A percentile compares a stretch with the other conserved stretches of the same genome.
Conservation (phyloP, 2,888 invertebrate genomes). For the Pammene aurita region DNA sequence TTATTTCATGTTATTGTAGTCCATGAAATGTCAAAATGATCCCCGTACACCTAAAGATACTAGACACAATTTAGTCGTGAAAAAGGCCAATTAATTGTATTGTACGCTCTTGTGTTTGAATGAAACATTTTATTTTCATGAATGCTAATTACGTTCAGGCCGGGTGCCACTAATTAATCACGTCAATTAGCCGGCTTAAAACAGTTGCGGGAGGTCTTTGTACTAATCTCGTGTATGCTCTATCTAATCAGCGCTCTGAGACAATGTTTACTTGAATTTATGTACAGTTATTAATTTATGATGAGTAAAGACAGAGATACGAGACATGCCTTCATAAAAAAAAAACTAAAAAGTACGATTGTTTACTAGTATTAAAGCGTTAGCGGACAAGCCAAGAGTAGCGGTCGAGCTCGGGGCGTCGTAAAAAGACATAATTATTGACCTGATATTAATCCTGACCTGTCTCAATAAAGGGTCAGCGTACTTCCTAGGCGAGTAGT, state of each 20-base stretch:
- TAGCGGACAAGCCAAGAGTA: slow-evolving; percentile 19
- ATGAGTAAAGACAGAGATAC: not conserved
- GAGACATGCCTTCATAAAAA: too few relatives aligned
- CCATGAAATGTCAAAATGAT: too few relatives aligned
- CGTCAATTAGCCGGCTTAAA: slow-evolving; percentile 28
- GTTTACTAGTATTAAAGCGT: slow-evolving; percentile 26
- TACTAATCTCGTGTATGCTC: slow-evolving; percentile 10
- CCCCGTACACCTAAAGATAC: not conserved
- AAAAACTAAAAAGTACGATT: slow-evolving; percentile 5
- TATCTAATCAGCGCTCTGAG: slow-evolving; percentile 10
- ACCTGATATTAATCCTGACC: slow-evolving; percentile 37
- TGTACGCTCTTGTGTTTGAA: not conserved
- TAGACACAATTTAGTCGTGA: not conserved
- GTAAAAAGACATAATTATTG: slow-evolving; percentile 41
- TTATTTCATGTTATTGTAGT: too few relatives aligned
- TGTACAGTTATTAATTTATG: not conserved
- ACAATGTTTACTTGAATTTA: not conserved
- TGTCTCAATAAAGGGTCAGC: slow-evolving; percentile 39
- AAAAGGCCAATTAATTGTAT: not conserved
- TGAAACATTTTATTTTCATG: slow-evolving; percentile 21
- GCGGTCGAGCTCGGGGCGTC: slow-evolving; percentile 9
- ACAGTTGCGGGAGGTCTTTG: slow-evolving; percentile 21
- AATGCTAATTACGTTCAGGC: slow-evolving; percentile 17
- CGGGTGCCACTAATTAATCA: slow-evolving; percentile 29
- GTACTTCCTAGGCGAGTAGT: slow-evolving; percentile 15